Percentiles rank a stretch among this genome's conserved stretches.
These are phyloP conservation scores for Muscicapa striata DNA, from an alignment of 2,797 vertebrate genomes.

Conservation along the genomic window DNA sequence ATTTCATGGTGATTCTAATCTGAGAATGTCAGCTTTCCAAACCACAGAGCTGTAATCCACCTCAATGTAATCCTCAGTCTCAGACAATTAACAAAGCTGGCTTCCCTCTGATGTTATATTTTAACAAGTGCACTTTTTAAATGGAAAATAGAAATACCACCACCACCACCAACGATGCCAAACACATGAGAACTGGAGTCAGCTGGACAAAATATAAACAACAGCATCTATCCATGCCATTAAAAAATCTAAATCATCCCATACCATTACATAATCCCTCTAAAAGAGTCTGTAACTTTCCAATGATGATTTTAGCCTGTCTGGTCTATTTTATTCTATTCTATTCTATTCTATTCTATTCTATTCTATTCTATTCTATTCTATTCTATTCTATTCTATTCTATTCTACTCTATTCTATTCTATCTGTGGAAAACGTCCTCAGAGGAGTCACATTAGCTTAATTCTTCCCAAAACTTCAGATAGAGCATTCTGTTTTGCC, in stretches of 20 bases:
- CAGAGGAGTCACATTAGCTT: background rate
- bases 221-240: background rate
- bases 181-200: background rate
- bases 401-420: too few species aligned
- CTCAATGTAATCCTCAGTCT: background rate
- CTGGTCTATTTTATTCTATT: background rate
- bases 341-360: too few species aligned
- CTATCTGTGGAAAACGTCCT: too few species aligned
- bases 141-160: background rate
- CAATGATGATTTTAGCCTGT: background rate
- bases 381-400: too few species aligned
- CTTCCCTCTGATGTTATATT: background rate
- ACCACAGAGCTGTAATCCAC: background rate
- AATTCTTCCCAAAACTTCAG: background rate
- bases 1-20: background rate
- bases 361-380: too few species aligned
- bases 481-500: background rate
- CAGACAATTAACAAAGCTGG: background rate
- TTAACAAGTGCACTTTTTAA: background rate
- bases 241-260: background rate
- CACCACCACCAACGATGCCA: fast-evolving
- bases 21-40: background rate
- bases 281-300: background rate
- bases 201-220: background rate
- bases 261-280: background rate